A percentile compares a stretch with the other conserved stretches of the same genome.
These are phyloP conservation scores for Zaprionus lineosus DNA, from an alignment of 2,888 invertebrate species.

Conservation along the genomic window DNA sequence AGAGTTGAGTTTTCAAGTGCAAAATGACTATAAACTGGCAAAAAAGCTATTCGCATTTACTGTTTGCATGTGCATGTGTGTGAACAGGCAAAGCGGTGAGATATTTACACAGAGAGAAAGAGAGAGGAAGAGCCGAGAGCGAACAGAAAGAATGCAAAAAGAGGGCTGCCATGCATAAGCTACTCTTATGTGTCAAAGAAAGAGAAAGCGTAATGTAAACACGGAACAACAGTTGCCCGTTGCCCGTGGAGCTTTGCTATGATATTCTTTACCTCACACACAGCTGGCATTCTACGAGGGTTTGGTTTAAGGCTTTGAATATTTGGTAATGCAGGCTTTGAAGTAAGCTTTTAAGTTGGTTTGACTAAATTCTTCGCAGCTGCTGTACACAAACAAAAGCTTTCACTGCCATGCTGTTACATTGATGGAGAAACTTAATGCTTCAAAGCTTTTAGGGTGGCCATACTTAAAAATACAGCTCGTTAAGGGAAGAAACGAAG, in stretches of 20 bases:
- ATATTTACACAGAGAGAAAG: constrained; percentile 4
- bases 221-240: constrained; percentile 9
- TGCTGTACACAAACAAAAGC: constrained; percentile 34
- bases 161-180: background rate
- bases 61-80: constrained; percentile 15
- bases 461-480: too few species aligned
- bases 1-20: constrained; percentile 67
- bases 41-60: constrained; percentile 44
- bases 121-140: background rate
- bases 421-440: constrained; percentile 2
- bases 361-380: constrained; percentile 6
- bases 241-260: background rate
- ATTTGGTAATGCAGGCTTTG: background rate
- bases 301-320: too few species aligned
- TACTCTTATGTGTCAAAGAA: background rate
- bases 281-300: background rate
- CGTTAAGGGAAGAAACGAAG: too few species aligned
- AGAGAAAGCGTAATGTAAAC: constrained; percentile 33
- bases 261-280: background rate
- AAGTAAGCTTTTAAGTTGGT: background rate
- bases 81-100: too few species aligned
- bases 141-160: background rate
- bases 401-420: constrained; percentile 5
- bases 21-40: constrained; percentile 65
- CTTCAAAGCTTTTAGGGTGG: constrained; percentile 41